Percentiles rank a stretch among this genome's conserved stretches.
phyloP scores from a whole-genome alignment of 1,140 invertebrate genomes.

The Battus philenor region DNA sequence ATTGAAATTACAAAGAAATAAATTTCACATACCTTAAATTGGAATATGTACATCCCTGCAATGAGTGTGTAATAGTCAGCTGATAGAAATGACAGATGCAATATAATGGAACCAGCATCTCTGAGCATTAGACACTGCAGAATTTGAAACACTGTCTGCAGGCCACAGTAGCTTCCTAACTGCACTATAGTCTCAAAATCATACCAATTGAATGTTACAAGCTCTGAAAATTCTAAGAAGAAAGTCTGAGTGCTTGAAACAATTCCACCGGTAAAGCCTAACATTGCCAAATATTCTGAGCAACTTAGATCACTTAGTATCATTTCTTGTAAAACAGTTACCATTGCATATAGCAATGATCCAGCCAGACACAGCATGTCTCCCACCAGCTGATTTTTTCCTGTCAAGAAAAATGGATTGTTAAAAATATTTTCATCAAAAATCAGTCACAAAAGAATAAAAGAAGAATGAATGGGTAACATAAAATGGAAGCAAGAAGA shows the following conservation, averaged over 20 bases:
- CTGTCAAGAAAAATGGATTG: constrained; percentile 76
- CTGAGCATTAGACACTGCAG: constrained; percentile 85
- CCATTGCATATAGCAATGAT: constrained; percentile 87
- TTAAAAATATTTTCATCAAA: too few species aligned
- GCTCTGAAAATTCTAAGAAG: constrained; percentile 64
- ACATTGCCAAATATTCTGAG: constrained; percentile 90
- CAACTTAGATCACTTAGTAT: constrained; percentile 87
- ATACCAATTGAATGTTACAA: constrained; percentile 78
- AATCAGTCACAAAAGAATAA: too few species aligned
- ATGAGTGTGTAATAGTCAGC: constrained; percentile 92
- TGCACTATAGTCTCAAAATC: constrained; percentile 67
- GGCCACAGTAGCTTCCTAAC: constrained; percentile 53
- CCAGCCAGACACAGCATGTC: constrained; percentile 91
- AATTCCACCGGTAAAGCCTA: constrained; percentile 89
- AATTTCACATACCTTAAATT: constrained; percentile 85
- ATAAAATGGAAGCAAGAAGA: too few species aligned
- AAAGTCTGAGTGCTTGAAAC: constrained; percentile 86
- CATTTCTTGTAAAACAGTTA: constrained; percentile 90
- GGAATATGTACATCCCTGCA: constrained; percentile 86
- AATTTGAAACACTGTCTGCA: constrained; percentile 87
- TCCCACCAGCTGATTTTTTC: constrained; percentile 86
- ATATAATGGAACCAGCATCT: constrained; percentile 86
- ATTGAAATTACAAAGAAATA: constrained; percentile 3
- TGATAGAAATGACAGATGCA: constrained; percentile 89
- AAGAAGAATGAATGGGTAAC: too few species aligned